A percentile compares a stretch with the other conserved stretches of the same genome.
These are phyloP conservation scores for Pitta sordida DNA, from an alignment of 2,113 vertebrate species.

Conservation along the genomic window DNA sequence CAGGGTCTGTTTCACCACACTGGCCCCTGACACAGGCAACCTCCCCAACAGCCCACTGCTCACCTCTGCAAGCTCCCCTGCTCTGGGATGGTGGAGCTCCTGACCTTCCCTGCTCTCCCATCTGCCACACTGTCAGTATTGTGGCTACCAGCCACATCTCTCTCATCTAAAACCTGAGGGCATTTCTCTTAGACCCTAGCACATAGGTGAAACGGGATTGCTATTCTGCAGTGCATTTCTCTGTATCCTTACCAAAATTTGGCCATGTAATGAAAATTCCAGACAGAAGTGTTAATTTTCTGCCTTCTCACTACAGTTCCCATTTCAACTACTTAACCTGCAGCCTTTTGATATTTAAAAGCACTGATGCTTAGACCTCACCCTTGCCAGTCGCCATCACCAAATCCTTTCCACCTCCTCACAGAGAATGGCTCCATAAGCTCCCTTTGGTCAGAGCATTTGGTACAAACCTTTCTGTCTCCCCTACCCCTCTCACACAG, in stretches of 20 bases:
- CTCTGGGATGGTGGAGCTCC: accelerated
- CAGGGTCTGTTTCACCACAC: neutral
- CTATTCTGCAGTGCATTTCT: neutral
- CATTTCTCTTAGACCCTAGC: neutral
- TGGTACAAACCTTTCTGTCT: neutral
- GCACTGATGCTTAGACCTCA: neutral
- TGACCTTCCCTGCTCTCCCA: neutral
- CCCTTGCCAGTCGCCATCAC: neutral
- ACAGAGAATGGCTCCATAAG: accelerated
- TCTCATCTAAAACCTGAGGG: neutral
- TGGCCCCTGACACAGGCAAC: neutral
- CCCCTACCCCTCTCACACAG: neutral
- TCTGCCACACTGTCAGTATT: neutral
- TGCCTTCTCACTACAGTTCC: neutral
- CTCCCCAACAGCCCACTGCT: neutral
- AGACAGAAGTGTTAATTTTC: neutral
- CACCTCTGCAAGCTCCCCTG: neutral
- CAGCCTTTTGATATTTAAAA: neutral
- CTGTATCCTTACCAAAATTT: neutral
- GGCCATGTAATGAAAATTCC: neutral
- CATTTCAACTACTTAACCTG: neutral
- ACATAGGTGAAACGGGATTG: accelerated
- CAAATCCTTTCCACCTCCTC: neutral
- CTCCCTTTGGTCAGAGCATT: neutral
- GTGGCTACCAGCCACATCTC: neutral